These are phyloP conservation scores for Anthrax anthrax DNA, from an alignment of 2,888 invertebrate species.

Conservation along the genomic window DNA sequence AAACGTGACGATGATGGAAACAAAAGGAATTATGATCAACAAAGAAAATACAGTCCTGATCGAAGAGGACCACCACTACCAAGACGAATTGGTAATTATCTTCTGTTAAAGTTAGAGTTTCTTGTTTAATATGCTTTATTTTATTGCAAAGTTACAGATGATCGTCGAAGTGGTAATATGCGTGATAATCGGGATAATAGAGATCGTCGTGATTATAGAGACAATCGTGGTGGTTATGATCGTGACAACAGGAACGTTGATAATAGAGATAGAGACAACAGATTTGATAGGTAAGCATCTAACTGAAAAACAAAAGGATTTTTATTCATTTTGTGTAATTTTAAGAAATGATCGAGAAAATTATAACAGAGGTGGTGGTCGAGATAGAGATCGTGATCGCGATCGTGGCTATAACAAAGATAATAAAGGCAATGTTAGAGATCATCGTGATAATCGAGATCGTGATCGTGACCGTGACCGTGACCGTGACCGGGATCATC, in stretches of 20 bases:
- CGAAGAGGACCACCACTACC: constrained; percentile 11
- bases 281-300: not conserved
- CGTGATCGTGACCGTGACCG: constrained; percentile 1
- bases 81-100: constrained; percentile 12
- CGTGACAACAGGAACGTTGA: constrained; percentile 16
- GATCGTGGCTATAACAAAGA: constrained; percentile 9
- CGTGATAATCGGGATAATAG: constrained; percentile 17
- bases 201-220: constrained; percentile 14
- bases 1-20: constrained; percentile 18
- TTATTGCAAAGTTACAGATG: constrained; percentile 5
- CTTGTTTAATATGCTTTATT: no score
- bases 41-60: constrained; percentile 22
- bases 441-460: constrained; percentile 7
- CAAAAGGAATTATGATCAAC: constrained; percentile 12
- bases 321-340: not conserved
- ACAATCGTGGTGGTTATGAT: constrained; percentile 20
- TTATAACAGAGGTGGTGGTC: constrained; percentile 17
- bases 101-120: no score
- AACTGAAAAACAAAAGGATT: no score
- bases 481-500: constrained; percentile 1
- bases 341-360: constrained; percentile 15
- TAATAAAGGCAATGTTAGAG: constrained; percentile 17
- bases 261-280: constrained; percentile 6
- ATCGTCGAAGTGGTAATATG: constrained; percentile 8
- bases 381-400: constrained; percentile 16